Evolutionary conservation across 92 coral and sea anemone species (phyloP), one percentile per base, ranked within the genome.

Genomic region (Virgularia gustaviana): DNA sequence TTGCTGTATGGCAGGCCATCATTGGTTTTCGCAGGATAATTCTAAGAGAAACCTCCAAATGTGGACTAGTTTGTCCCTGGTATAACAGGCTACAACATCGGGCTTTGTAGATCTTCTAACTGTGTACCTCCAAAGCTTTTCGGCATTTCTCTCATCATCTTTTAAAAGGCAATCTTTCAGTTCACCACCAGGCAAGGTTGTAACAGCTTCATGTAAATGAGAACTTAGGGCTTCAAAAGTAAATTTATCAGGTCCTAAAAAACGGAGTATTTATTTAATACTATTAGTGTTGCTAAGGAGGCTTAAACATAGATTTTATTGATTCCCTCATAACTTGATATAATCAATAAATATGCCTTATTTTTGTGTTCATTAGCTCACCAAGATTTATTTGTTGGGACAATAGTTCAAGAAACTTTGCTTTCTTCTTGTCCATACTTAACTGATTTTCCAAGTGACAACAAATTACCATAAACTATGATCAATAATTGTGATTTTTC

Each of bases 91-190:
- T n/a, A n/a, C n/a, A n/a, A n/a, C n/a, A n/a, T n/a, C n/a, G n/a
- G n/a, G n/a, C n/a, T n/a, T n/a, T n/a, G n/a, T n/a, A n/a, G n/a
- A n/a, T n/a, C n/a, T n/a, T n/a, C 45, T 9, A 60, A 33, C 66
- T n/a, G n/a, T 49, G 32, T 49, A 68, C 75, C 29, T 68, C 75
- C 75, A 68, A 49, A 68, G 75, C 47, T 68, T 31, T 5, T 68
- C 61, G 4, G 62, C 54, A 35, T 68, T 31, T 49, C 51, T 34
- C 23, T 68, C 9, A 9, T 23, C 35, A 20, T 32, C 19, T 49
- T 49, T 49, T 49, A 45, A 55, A 49, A 66, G 73, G 49, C 5
- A 6, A 23, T 49, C 62, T 68, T 68, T 68, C 47, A 68, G 51
- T 0, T 32, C 51, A 4, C 75, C 75, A 49, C 51, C 75, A 22